Conservation (phyloP, 2,113 vertebrate genomes). For the Erythrocercus mccallii region DNA sequence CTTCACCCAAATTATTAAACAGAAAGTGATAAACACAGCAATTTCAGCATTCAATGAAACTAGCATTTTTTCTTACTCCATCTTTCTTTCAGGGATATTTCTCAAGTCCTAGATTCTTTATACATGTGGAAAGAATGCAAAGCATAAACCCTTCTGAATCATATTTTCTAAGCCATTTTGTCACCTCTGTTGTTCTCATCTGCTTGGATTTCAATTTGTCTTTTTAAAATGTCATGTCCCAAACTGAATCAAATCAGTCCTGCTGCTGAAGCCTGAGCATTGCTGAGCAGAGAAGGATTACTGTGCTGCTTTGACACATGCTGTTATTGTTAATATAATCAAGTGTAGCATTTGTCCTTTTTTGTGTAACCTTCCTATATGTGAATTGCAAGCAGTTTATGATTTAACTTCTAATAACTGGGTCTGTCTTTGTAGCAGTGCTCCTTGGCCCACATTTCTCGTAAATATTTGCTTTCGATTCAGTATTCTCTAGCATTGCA, state of each 20-base stretch:
- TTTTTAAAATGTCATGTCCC: slow-evolving; percentile 7
- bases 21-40: not conserved
- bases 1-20: not conserved
- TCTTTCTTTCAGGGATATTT: not conserved
- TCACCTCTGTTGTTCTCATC: slow-evolving; percentile 6
- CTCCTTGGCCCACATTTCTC: not conserved
- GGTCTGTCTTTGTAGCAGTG: not conserved
- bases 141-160: not conserved
- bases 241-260: not conserved
- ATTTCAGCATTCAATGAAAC: not conserved
- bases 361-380: not conserved
- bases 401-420: not conserved
- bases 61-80: not conserved
- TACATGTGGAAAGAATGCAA: not conserved
- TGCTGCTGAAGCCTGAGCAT: not conserved
- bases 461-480: not conserved
- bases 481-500: not conserved
- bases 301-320: not conserved
- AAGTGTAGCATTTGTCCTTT: not conserved
- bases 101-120: not conserved
- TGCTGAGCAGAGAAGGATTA: not conserved
- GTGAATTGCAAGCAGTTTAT: not conserved
- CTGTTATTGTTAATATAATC: not conserved
- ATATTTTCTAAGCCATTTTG: not conserved
- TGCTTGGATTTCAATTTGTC: slow-evolving; percentile 3